Conservation (phyloP, 2,797 vertebrate genomes). For the Falco peregrinus region DNA sequence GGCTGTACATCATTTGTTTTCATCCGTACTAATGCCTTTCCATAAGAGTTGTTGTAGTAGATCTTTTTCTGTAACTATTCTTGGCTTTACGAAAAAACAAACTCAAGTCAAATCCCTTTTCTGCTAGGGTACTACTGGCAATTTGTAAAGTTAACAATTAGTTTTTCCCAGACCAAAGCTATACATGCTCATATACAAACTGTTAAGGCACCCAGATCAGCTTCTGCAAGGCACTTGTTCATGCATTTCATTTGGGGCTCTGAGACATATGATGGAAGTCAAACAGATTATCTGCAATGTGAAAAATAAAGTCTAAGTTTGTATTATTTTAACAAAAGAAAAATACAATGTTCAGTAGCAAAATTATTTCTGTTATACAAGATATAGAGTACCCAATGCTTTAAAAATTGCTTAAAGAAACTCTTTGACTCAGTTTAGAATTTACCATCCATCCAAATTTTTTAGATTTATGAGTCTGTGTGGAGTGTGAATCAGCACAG, state of each 20-base stretch:
- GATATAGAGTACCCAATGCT: background rate
- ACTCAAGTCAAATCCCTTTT: background rate
- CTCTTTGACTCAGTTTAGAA: background rate
- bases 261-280: background rate
- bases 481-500: background rate
- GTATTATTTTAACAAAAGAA: background rate
- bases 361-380: background rate
- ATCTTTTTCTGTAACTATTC: background rate
- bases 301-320: background rate
- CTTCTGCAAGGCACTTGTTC: background rate
- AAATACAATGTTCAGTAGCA: background rate
- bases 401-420: background rate
- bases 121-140: background rate
- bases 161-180: background rate
- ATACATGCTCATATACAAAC: background rate
- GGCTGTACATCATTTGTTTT: background rate
- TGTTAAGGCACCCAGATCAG: background rate
- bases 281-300: background rate
- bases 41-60: background rate
- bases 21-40: background rate
- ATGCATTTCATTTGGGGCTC: background rate
- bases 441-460: background rate
- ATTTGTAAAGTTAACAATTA: background rate
- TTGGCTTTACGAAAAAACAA: background rate
- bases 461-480: background rate